A percentile compares a stretch with the other conserved stretches of the same genome.
Conservation (phyloP, 30 jellyfish, hydroid and myxozoan genomes). For the Chrysaora quinquecirrha region DNA sequence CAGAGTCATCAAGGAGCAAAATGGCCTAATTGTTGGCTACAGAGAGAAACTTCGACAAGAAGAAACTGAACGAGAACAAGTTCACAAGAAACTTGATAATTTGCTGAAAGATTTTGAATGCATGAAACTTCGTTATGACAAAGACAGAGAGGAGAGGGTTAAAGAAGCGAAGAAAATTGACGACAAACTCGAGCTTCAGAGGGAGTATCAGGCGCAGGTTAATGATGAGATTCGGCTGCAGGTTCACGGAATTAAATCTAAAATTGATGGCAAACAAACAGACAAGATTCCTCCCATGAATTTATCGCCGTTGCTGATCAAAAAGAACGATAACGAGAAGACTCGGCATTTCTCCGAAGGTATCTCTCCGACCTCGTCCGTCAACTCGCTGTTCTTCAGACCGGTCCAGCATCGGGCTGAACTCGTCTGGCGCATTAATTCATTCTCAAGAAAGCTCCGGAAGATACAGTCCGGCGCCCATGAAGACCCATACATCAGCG, state of each 20-base stretch:
- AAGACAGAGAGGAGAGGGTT: conserved; percentile 63
- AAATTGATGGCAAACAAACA: conserved; percentile 41
- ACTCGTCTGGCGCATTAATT: conserved; percentile 88
- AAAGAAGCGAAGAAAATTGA: conserved; percentile 65
- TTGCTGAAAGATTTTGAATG: conserved; percentile 70
- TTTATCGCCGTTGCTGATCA: conserved; percentile 54
- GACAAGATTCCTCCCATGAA: conserved; percentile 61
- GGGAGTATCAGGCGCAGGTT: conserved; percentile 86
- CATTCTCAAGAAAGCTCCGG: conserved; percentile 86
- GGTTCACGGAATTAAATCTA: conserved; percentile 81
- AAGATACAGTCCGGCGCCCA: conserved; percentile 92
- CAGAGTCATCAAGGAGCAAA: conserved; percentile 74
- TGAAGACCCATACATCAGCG: conserved; percentile 96
- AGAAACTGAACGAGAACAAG: conserved; percentile 56
- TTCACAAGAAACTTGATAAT: conserved; percentile 71
- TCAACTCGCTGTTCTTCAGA: conserved; percentile 63
- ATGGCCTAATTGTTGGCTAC: conserved; percentile 71
- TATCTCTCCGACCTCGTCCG: conserved; percentile 78
- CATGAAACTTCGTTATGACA: conserved; percentile 60
- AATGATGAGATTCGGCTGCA: conserved; percentile 93
- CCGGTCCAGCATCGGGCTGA: conserved; percentile 87
- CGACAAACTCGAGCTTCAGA: conserved; percentile 75
- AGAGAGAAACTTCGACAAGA: conserved; percentile 68
- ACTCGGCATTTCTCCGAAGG: conserved; percentile 54
- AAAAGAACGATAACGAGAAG: conserved; percentile 52